Conservation (phyloP, 2,888 invertebrate species). For the Cremastobaeus sp. region DNA sequence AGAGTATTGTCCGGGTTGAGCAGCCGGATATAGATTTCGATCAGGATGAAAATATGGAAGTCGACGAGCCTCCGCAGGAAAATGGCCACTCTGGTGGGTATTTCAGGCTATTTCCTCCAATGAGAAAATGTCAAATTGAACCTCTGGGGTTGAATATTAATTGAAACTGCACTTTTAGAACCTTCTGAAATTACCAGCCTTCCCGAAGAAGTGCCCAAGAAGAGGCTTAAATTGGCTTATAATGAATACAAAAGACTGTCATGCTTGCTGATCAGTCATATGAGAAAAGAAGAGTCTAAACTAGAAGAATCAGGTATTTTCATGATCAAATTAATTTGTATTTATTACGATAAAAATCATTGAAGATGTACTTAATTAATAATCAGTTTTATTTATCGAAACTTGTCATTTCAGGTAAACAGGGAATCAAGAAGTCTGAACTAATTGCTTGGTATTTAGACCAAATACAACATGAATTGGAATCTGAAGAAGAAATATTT, state of each 20-base stretch:
- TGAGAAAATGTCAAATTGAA: not conserved
- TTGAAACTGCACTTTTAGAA: not conserved
- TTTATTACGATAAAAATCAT: not conserved
- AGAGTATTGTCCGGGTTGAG: conserved; percentile 97
- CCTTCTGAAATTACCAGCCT: not conserved
- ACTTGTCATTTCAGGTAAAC: conserved; percentile 74
- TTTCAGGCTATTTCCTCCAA: not conserved
- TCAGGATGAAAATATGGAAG: conserved; percentile 83
- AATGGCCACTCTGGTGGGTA: conserved; percentile 15
- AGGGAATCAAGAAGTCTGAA: conserved; percentile 87
- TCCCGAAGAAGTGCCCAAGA: no score
- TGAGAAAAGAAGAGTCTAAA: conserved; percentile 90
- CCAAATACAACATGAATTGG: conserved; percentile 91
- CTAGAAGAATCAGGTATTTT: conserved; percentile 58
- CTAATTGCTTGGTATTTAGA: conserved; percentile 96
- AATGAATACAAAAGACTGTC: conserved; percentile 96
- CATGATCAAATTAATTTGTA: not conserved
- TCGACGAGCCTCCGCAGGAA: conserved; percentile 74
- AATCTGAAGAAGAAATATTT: conserved; percentile 92
- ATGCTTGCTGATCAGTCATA: conserved; percentile 92
- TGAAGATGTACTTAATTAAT: no score
- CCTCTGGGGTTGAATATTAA: not conserved
- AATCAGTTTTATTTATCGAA: not conserved
- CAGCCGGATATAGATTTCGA: conserved; percentile 97
- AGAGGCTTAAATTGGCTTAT: conserved; percentile 90